Evolutionary conservation across 2,113 vertebrate genomes (phyloP), one percentile per base, ranked within the genome.

Genomic region (Phoenicopterus ruber): DNA sequence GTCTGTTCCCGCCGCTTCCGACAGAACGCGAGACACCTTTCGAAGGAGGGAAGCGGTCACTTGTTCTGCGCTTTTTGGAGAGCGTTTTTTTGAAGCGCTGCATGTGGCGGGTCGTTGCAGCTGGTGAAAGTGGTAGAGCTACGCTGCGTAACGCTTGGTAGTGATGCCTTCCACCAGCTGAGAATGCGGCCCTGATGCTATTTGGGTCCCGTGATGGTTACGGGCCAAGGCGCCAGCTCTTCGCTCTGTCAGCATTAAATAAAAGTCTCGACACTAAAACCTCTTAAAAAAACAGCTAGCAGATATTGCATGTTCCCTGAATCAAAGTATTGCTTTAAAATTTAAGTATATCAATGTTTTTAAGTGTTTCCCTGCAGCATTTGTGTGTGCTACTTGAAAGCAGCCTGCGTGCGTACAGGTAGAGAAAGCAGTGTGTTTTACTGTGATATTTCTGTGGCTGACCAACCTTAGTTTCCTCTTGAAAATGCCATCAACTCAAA

Each of bases 81-180:
- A 25, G 34, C 5, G 0, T 72, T 34, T 66, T 69, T 40, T 40
- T 55, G 8, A 38, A 65, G 82, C 26, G 18, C n/a, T 47, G n/a
- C 40, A 6, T 6, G 4, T 29, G 42, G 34, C 47, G 28, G 49
- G 32, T 78, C n/a, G 6, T 16, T 57, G 63, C n/a, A 73, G 31
- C 40, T 78, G 31, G 28, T 80, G 79, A 19, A 55, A 36, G 50
- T 25, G 15, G 19, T 9, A 10, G 40, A 82, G 58, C 34, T 44
- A 6, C 34, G 16, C 0, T 0, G 1, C 44, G 7, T 49, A 17
- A 70, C 25, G 19, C 54, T 47, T 24, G 8, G 46, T 20, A 8
- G 36, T 36, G 28, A 34, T 6, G 20, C 38, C 49, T 77, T 32
- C 67, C 50, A 15, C 73, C 36, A 65, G 72, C 71, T 38, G 58